Evolutionary conservation across 2,113 vertebrate genomes (phyloP), one percentile per base, ranked within the genome.

Genomic region (Nycticryphes semicollaris): DNA sequence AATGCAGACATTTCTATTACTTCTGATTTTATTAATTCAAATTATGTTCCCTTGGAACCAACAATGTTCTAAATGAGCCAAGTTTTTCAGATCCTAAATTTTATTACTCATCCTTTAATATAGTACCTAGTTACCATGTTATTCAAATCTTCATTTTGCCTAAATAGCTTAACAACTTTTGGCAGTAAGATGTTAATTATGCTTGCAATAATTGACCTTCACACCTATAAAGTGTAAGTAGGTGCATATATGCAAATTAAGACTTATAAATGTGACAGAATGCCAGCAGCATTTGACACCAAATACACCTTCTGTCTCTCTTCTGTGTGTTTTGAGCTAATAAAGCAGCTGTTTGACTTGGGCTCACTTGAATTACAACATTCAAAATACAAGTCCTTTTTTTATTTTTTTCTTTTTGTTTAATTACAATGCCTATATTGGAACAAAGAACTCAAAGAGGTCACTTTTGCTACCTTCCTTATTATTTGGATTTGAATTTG

Each of bases 161-260:
- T 90, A 67, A 86, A 75, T 79, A 53, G 35, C 84, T 82, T 89
- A 84, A 95, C 50, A 89, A 23, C 53, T 96, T 78, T 78, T 95
- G 93, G 47, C 92, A 73, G 60, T 51, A 68, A 89, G 33, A 56
- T 86, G 30, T 84, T 97, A 96, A 97, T 94, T 96, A 93, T 47
- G 22, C 60, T 79, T 89, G 90, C 72, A 90, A 50, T 84, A 92
- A 91, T 92, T 95, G 96, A 94, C 91, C 94, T 96, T 62, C 3
- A 13, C 76, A 75, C 66, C 68, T 89, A 43, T 59, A 31, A 94
- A 90, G 69, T 87, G 41, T 47, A 80, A 94, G 28, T 87, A 80
- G 59, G 66, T 88, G 39, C 76, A 62, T 73, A 59, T 68, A 93
- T 88, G 81, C 78, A 94, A 94, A 96, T 96, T 84, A 90, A 72